Evolutionary conservation across 2,797 vertebrate genomes (phyloP).

Genomic region (Clarias fuscus): DNA sequence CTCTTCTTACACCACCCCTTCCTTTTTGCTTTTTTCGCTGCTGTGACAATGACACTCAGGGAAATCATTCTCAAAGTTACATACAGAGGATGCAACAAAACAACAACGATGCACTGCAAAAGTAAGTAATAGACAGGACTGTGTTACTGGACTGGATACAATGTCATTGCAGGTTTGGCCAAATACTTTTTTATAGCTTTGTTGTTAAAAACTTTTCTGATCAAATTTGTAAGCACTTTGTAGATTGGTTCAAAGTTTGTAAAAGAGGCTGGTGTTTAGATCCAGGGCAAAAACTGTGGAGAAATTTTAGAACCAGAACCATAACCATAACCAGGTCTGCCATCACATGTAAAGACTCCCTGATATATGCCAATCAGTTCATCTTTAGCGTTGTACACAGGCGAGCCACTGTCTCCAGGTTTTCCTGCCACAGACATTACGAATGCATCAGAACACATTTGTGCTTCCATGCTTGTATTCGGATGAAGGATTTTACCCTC

Average conservation of each 20-base stretch:
- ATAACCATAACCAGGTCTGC: neutral
- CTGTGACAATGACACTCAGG: too few relatives aligned
- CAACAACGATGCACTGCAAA: too few relatives aligned
- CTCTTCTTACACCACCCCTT: too few relatives aligned
- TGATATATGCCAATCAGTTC: neutral
- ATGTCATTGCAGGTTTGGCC: too few relatives aligned
- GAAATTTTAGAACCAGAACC: neutral
- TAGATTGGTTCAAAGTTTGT: neutral
- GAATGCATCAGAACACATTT: neutral
- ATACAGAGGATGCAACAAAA: too few relatives aligned
- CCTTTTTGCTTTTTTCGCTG: too few relatives aligned
- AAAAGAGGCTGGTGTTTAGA: neutral
- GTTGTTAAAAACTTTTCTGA: neutral
- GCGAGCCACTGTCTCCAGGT: slow-evolving; percentile 8
- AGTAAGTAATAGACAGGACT: too few relatives aligned
- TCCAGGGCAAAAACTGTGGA: neutral
- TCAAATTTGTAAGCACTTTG: neutral
- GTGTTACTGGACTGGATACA: too few relatives aligned
- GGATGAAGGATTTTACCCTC: neutral
- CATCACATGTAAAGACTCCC: neutral
- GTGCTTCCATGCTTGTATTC: neutral
- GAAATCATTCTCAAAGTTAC: too few relatives aligned
- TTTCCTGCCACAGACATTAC: neutral
- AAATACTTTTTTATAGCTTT: too few relatives aligned
- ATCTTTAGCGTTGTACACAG: neutral